Evolutionary conservation across 2,797 vertebrate genomes (phyloP).

Genomic region (Myripristis murdjan): DNA sequence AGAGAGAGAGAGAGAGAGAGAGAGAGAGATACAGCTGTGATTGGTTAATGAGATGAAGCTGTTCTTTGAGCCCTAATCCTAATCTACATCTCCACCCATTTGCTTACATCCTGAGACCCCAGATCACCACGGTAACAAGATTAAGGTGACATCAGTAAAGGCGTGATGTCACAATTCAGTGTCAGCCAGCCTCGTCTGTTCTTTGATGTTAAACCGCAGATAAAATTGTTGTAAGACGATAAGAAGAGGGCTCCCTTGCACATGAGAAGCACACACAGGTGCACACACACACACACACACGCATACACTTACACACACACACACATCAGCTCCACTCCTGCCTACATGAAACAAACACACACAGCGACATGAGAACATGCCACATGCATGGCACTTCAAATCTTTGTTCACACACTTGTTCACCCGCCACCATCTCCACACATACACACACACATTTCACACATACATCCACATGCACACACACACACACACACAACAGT

Average conservation of each 20-base stretch:
- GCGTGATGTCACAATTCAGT: not conserved
- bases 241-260: not conserved
- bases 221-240: not conserved
- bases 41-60: constrained; percentile 28
- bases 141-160: constrained; percentile 9
- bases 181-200: not conserved
- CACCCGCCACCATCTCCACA: too few relatives aligned
- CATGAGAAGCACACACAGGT: too few relatives aligned
- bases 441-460: constrained; percentile 8
- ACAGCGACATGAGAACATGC: not conserved
- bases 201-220: constrained; percentile 2
- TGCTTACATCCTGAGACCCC: constrained; percentile 23
- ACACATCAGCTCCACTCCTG: not conserved
- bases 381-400: constrained; percentile 4
- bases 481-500: constrained; percentile 1
- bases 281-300: not conserved
- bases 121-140: constrained; percentile 7
- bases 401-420: not conserved
- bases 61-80: constrained; percentile 22
- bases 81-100: constrained; percentile 8
- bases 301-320: constrained; percentile 2
- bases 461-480: constrained; percentile 4
- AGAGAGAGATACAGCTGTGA: constrained; percentile 10
- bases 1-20: not conserved
- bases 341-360: constrained; percentile 7